Conservation (phyloP, 23 tunicate species). For the Trididemnum nubilum region DNA sequence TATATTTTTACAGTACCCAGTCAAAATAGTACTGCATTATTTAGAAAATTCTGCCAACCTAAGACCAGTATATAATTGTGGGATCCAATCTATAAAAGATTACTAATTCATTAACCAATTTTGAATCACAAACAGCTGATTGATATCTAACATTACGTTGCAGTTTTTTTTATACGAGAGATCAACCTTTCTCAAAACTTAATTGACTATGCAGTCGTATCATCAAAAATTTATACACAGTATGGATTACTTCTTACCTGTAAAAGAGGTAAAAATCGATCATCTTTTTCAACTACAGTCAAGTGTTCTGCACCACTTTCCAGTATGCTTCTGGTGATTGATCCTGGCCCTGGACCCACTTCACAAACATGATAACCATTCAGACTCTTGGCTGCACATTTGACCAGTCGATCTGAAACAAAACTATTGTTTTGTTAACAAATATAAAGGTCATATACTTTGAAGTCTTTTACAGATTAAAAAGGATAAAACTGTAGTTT, state of each 20-base stretch:
- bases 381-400: constrained; percentile 23
- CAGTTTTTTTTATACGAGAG: too few species aligned
- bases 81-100: too few species aligned
- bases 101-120: too few species aligned
- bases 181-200: too few species aligned
- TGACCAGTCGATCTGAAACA: constrained; percentile 54
- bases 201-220: too few species aligned
- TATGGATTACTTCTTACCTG: constrained; percentile 19
- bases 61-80: too few species aligned
- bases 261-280: constrained; percentile 65
- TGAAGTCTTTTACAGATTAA: background rate
- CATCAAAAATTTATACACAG: too few species aligned
- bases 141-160: too few species aligned
- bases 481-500: background rate
- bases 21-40: too few species aligned
- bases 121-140: too few species aligned
- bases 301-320: constrained; percentile 41
- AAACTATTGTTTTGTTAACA: background rate
- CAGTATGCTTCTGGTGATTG: constrained; percentile 68
- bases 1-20: too few species aligned
- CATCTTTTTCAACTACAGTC: constrained; percentile 85
- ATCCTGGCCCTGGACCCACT: constrained; percentile 95
- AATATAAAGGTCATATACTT: background rate
- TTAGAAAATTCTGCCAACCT: too few species aligned
- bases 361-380: constrained; percentile 76